Evolutionary conservation across 2,113 vertebrate species (phyloP), one percentile per base, ranked within the genome.

Genomic region (Nansenia antarctica): DNA sequence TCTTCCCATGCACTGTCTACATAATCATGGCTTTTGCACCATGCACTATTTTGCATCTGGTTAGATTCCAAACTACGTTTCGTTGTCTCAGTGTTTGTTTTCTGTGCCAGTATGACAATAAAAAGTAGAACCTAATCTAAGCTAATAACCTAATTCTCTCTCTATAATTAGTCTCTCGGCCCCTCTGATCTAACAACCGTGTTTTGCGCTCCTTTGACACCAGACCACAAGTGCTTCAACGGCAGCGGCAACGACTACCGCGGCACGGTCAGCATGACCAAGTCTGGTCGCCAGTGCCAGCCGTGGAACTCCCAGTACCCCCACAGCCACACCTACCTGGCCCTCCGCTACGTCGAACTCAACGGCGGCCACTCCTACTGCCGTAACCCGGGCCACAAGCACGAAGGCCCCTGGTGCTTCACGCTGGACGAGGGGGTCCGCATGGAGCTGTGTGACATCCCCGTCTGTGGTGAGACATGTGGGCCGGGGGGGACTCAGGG

Each of bases 221-320:
- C 29, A 99, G 98, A 96, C 88, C 98, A 99, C 92, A 96, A 93
- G 72, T 99, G 98, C 82, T 99, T 95, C 82, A 99, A 99, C 86
- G 91, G 80, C 92, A 95, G 93, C 0, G 98, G 98, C 8, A 82
- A 90, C 0, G 97, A 99, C 69, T 99, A 97, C 85, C 93, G 98
- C 20, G 98, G 98, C 0, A 99, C 97, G 0, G 92, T 94, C 76
- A 99, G 98, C 2, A 80, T 93, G 86, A 99, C 98, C 18, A 93
- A 91, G 79, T 98, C 96, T 0, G 95, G 97, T 2, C 94, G 94
- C 1, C 98, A 99, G 91, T 99, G 98, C 91, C 98, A 99, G 86
- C 98, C 98, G 0, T 99, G 98, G 98, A 99, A 98, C 85, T 99
- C 97, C 0, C 97, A 99, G 92, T 98, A 99, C 69, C 98, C 98